These are phyloP conservation scores for Isichthys henryi DNA, from an alignment of 2,113 vertebrate genomes.

Conservation along the genomic window DNA sequence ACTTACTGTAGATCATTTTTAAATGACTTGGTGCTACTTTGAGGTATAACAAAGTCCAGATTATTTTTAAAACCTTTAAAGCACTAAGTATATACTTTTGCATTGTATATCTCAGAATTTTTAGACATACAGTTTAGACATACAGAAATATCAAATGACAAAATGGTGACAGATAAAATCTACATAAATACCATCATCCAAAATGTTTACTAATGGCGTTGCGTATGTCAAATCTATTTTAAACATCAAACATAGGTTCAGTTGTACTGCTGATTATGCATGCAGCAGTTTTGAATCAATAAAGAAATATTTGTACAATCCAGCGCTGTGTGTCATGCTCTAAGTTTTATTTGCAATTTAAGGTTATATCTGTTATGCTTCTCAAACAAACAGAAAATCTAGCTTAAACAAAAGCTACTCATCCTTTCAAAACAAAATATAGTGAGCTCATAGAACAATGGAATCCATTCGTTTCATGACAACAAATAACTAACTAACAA, in stretches of 20 bases:
- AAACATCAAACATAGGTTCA: neutral
- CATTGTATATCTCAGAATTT: constrained; percentile 8
- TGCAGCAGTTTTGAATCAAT: neutral
- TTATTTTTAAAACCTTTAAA: neutral
- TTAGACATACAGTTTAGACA: neutral
- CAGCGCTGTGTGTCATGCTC: neutral
- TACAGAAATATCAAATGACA: neutral
- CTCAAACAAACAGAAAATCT: neutral
- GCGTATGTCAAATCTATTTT: neutral
- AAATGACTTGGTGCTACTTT: neutral
- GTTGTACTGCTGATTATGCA: neutral
- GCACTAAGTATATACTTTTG: neutral
- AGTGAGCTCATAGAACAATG: neutral
- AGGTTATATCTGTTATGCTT: neutral
- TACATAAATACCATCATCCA: neutral
- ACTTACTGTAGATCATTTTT: neutral
- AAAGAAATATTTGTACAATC: neutral
- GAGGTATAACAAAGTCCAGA: neutral
- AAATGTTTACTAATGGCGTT: neutral
- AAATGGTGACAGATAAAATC: neutral
- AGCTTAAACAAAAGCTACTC: neutral
- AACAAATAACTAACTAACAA: neutral
- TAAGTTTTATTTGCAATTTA: neutral
- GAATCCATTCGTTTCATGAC: neutral
- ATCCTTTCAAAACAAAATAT: neutral